Base-by-base conservation (phyloP, 30 jellyfish, hydroid and myxozoan species). In the Mastigias papua region DNA sequence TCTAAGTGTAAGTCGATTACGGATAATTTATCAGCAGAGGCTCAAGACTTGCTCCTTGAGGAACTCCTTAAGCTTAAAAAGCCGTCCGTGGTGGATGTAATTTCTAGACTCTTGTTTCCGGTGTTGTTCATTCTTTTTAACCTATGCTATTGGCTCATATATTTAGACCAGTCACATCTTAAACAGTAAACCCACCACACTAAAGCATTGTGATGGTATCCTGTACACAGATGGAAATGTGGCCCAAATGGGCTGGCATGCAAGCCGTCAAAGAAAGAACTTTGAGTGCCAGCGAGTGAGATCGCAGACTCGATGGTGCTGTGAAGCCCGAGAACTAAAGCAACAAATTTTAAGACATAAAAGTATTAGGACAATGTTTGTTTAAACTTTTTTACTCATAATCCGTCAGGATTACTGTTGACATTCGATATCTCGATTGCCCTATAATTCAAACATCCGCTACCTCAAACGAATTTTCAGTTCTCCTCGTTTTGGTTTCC, bases 121-220 rank as follows among this genome's bases (percentile, higher is more conserved):
- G 78, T 73, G 78, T 34, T 73, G 32, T 84, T 84, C 78, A 65
- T 73, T 42, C 28, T 84, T 31, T 84, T 84, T 48, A 84, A 84
- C 48, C 82, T 84, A 0, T 84, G 93, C 81, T 84, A 84, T 42
- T 84, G 93, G 93, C 68, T 84, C 33, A 42, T 84, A 8, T 84
- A 84, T 50, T 32, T 84, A 10, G 93, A 84, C 61, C 93, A 84
- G 49, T 46, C 77, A 13, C 80, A 82, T 67, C 54, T 54, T 3
- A 58, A 63, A 63, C 74, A 10, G 22, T 63, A 20, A 27, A 63
- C 5, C 74, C 21, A 7, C 2, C 74, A 10, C 82, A n/a, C n/a
- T n/a, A 19, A 34, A 10, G 26, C 32, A 42, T 42, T 42, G 13
- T 42, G 54, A 42, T 42, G 54, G 7, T 42, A 15, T 8, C 54